Base-by-base conservation (phyloP, 2,113 vertebrate genomes). In the Cichladusa arquata region DNA sequence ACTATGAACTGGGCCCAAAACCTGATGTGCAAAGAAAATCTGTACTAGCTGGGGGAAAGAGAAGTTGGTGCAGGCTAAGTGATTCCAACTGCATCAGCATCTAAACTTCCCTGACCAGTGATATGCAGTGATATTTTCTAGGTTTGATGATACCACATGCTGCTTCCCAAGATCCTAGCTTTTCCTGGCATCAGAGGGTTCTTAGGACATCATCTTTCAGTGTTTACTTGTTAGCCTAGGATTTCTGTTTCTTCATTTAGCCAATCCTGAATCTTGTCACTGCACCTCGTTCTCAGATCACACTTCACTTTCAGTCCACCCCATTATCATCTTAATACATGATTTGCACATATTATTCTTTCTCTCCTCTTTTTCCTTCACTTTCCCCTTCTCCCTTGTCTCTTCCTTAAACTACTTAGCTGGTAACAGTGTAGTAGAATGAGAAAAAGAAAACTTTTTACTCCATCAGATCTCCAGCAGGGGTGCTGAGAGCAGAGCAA, bases 401-500 rank as follows among this genome's bases (percentile, higher is more conserved):
- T 83, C 36, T 85, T 89, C 51, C 73, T 85, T 51, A 66, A 91
- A 45, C 65, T 93, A n/a, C 62, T 86, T 96, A 81, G 53, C 64
- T 70, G 44, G 36, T 93, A 86, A 88, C 0, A 0, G 28, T 56
- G 26, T 14, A 74, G 88, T 86, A 94, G 96, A 92, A 83, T 57
- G 80, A 92, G 92, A 93, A 74, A 88, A 92, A 89, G 76, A 93
- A 95, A 94, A 88, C 72, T 61, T 93, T 38, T 64, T 16, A 2
- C 85, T 90, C 76, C 2, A 0, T 96, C 90, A 71, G 89, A 97
- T 97, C 96, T 96, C 96, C 97, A 97, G 93, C 86, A 96, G 19
- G 90, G 94, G 95, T 97, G 93, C 90, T 94, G 86, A 91, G 93
- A 92, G 90, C 87, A 96, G 85, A 91, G 93, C 50, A 93, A 90